Conservation (phyloP, 2,113 vertebrate genomes). For the Dryoscopus gambensis region DNA sequence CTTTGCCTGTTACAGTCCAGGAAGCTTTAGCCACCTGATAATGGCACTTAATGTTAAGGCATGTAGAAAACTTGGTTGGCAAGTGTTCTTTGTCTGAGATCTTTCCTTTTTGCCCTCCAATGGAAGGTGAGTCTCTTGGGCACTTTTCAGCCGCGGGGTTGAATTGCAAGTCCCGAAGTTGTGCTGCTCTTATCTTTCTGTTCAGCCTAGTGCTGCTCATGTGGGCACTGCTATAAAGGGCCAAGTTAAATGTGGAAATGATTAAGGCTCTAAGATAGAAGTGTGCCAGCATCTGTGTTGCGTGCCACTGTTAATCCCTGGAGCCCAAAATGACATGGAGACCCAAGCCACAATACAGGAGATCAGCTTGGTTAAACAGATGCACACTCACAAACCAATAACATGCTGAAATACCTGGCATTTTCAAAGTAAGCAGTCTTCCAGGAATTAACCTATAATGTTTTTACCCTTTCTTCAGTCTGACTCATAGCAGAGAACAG, state of each 20-base stretch:
- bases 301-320: neutral
- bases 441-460: neutral
- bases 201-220: neutral
- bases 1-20: neutral
- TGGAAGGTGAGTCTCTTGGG: neutral
- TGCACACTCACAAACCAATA: neutral
- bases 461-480: neutral
- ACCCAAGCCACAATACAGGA: neutral
- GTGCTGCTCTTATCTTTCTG: neutral
- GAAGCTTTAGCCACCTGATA: neutral
- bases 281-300: neutral
- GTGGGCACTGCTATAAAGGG: neutral
- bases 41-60: neutral
- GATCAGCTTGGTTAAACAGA: neutral
- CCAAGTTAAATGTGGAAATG: conserved; percentile 8
- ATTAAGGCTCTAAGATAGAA: neutral
- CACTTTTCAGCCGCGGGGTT: rapidly evolving
- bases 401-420: neutral
- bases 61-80: neutral
- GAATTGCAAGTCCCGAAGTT: neutral
- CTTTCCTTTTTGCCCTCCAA: neutral
- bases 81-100: neutral
- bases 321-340: neutral
- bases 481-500: neutral
- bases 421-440: neutral